phyloP scores from a whole-genome alignment of 2,113 vertebrate species.

The Mesitornis unicolor region DNA sequence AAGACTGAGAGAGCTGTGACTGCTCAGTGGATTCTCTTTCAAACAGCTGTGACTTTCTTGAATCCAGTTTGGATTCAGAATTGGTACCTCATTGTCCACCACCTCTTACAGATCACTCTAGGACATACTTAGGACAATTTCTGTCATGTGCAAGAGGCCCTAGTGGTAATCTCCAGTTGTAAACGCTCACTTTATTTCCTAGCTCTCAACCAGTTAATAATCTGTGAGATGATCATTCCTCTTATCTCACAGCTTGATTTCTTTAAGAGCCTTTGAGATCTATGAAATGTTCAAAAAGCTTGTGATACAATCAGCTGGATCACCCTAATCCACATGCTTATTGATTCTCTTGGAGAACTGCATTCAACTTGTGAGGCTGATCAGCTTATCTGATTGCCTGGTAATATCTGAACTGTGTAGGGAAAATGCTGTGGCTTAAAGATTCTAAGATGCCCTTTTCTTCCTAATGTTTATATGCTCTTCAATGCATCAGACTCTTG shows the following conservation, averaged over 20 bases:
- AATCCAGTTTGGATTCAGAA: neutral
- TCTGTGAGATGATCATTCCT: neutral
- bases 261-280: neutral
- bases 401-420: neutral
- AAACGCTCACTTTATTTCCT: neutral
- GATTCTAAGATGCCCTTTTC: neutral
- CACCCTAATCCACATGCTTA: constrained; percentile 8
- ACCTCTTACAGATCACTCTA: neutral
- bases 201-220: neutral
- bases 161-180: neutral
- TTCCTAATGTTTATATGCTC: neutral
- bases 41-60: neutral
- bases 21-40: neutral
- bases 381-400: neutral
- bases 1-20: neutral
- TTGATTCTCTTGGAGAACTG: neutral
- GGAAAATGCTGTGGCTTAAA: neutral
- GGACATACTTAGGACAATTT: neutral
- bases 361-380: neutral
- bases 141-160: neutral
- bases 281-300: neutral
- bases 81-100: neutral
- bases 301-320: neutral
- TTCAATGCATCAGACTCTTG: neutral
- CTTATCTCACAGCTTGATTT: constrained; percentile 2